Percentiles rank a stretch among this genome's conserved stretches.
Conservation (phyloP, 2,113 vertebrate species). For the Gorsachius goisagi region DNA sequence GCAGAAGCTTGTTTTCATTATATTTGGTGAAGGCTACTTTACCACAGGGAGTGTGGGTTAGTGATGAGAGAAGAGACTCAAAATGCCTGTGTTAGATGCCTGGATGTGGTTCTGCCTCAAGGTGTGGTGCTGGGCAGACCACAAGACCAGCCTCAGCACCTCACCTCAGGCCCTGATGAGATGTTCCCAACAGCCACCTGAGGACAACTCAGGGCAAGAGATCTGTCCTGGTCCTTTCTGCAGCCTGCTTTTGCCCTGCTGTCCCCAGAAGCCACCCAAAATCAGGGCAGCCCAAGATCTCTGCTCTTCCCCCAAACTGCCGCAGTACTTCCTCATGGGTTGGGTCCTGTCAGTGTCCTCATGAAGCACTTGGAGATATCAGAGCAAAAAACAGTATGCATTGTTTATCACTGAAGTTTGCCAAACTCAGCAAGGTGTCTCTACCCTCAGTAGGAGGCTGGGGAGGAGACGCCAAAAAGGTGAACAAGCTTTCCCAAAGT, state of each 20-base stretch:
- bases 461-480: background rate
- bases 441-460: background rate
- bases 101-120: background rate
- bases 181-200: rapidly evolving
- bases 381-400: background rate
- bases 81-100: background rate
- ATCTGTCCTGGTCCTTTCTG: background rate
- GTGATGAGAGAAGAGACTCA: background rate
- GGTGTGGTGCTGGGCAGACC: background rate
- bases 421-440: background rate
- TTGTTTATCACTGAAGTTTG: background rate
- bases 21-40: background rate
- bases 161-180: background rate
- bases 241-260: background rate
- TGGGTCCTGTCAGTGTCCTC: background rate
- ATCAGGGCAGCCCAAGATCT: background rate
- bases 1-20: background rate
- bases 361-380: background rate
- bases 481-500: background rate
- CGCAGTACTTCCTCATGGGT: background rate
- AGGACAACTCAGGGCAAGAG: background rate
- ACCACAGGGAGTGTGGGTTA: background rate
- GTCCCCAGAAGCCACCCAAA: background rate
- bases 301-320: background rate
- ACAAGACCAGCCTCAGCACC: background rate